Evolutionary conservation across 2,797 vertebrate genomes (phyloP).

Genomic region (Gastrophryne carolinensis): DNA sequence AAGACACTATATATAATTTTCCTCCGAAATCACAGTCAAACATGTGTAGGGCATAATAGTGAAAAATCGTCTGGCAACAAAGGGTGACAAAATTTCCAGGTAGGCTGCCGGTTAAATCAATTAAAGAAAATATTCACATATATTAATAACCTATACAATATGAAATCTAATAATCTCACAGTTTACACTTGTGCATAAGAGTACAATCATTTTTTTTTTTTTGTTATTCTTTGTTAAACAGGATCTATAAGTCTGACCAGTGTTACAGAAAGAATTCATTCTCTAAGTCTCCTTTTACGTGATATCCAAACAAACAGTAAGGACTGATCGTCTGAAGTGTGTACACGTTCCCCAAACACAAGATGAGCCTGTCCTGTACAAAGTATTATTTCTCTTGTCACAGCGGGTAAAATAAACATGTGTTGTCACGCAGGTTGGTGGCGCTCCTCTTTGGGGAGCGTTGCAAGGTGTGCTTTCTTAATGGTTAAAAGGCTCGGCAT

Average conservation of each 20-base stretch:
- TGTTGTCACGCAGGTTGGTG: neutral
- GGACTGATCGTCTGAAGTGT: neutral
- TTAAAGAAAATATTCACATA: no score
- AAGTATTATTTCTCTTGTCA: neutral
- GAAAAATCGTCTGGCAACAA: no score
- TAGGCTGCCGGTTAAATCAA: no score
- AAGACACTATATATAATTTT: no score
- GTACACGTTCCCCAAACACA: neutral
- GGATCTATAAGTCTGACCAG: neutral
- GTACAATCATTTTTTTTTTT: no score
- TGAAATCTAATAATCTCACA: no score
- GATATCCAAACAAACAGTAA: neutral
- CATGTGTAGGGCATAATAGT: no score
- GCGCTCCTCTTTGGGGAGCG: neutral
- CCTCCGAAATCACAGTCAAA: no score
- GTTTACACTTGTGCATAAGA: no score
- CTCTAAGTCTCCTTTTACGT: neutral
- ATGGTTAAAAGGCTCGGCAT: neutral
- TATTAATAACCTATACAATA: no score
- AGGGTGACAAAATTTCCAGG: no score
- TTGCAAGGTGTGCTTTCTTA: neutral
- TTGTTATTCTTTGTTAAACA: no score
- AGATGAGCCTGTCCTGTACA: neutral
- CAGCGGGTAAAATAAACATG: neutral
- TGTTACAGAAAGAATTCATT: neutral